Evolutionary conservation across 1,140 invertebrate species (phyloP), one percentile per base, ranked within the genome.

Genomic region (Drosophila nannoptera): DNA sequence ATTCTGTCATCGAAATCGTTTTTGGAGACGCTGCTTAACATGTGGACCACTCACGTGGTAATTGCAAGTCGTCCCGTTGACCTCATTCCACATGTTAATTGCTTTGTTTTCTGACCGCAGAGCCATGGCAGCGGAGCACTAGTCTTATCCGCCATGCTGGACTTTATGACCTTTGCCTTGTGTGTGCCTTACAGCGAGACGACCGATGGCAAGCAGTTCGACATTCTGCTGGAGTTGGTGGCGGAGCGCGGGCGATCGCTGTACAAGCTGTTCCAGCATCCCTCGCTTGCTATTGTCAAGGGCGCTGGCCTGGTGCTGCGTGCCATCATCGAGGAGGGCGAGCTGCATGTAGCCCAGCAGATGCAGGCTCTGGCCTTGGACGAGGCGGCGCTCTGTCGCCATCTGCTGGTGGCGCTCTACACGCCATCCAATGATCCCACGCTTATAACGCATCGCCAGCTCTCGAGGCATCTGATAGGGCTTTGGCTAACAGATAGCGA

Each of bases 131-230:
- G 94, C 58, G 94, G 94, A n/a, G 95, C 95, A 32, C 78, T 96
- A 31, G 94, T 96, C 3, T 93, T 96, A n/a, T 94, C 94, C 16
- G 96, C 97, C 36, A 98, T 99, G 97, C 92, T 99, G 81, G 99
- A 99, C 91, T 98, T 99, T 88, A 91, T 99, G 68, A 99, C 98
- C n/a, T 99, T 98, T 92, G 95, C 97, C 5, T 91, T 99, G 7
- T 99, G 98, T 91, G 96, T 98, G 65, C 99, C 99, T 16, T 99
- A 99, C 91, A 98, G 97, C 89, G 99, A 99, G 91, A 99, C 99
- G 33, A 99, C 99, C 0, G 97, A 99, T 88, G 97, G 98, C 14
- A 96, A 96, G 82, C 96, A 99, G 88, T 99, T 99, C 91, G 98
- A 99, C 90, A 94, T 94, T 65, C 91, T 99, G 35, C 90, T 99